Base-by-base conservation (phyloP, 2,113 vertebrate genomes). In the Corythornis cristatus region DNA sequence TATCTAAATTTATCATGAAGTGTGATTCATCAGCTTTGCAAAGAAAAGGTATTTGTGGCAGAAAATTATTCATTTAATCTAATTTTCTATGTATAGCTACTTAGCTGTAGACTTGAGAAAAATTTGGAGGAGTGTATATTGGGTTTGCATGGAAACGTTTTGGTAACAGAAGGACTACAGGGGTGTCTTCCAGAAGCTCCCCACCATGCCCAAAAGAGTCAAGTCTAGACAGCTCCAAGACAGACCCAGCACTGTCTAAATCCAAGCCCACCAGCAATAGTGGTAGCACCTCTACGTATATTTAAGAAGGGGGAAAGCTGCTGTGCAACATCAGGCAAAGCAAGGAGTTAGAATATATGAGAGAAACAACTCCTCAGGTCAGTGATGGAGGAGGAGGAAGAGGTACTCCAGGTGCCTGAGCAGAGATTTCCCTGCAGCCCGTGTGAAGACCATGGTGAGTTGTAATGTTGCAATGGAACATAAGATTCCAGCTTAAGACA, bases 251-350 rank as follows among this genome's bases (percentile, higher is more conserved):
- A 0, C 42, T 66, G 43, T 13, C 22, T 48, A 64, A 61, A 5
- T 21, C 35, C 5, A 4, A 62, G 28, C 9, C 15, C 9, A 48
- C 23, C 19, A 48, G 15, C 0, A 3, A 64, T 2, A 1, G 31
- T 6, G 21, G n/a, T 29, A 86, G 21, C 5, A 4, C 7, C 37
- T 85, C 23, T 48, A 18, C 22, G 48, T 50, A 12, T 23, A 25
- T 23, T 57, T 48, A 58, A 75, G 23, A 65, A n/a, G 19, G 15
- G 9, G 4, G 33, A 42, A 53, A 86, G 31, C 16, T 21, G 25
- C 19, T 31, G 29, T 2, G 0, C 53, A 50, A 35, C 9, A 51
- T 12, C 43, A 75, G 35, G 21, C 4, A 3, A 8, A 65, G 6
- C 58, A 10, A 58, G 2, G 19, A 43, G 15, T 67, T 29, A 75